Evolutionary conservation across 2,888 invertebrate species (phyloP).

Genomic region (Trachelus stipa): DNA sequence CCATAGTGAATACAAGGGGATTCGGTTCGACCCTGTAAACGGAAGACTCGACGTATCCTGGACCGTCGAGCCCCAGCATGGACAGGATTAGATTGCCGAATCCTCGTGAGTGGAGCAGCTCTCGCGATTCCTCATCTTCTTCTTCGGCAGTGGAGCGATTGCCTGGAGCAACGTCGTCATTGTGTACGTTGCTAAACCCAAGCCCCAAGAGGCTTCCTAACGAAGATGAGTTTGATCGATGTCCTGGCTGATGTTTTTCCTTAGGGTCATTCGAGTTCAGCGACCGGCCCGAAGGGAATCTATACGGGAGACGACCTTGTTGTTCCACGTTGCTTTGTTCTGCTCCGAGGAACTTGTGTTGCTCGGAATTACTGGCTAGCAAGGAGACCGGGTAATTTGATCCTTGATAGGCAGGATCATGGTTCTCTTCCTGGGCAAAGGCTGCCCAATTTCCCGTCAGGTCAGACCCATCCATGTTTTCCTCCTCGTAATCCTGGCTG

Average conservation of each 20-base stretch:
- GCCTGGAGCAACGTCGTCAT: not conserved
- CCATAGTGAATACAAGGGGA: conserved; percentile 19
- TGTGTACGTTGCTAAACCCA: not conserved
- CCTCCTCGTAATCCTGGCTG: not conserved
- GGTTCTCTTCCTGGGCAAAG: not conserved
- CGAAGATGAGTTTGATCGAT: not conserved
- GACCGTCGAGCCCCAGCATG: not conserved
- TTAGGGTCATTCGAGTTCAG: not conserved
- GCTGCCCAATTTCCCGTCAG: not conserved
- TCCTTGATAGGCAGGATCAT: conserved; percentile 7
- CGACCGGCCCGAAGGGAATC: not conserved
- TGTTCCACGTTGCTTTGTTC: not conserved
- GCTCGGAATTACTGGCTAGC: not conserved
- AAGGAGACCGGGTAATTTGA: conserved; percentile 1
- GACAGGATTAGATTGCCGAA: conserved; percentile 1
- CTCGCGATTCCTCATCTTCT: not conserved
- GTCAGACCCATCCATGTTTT: not conserved
- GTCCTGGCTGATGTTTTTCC: not conserved
- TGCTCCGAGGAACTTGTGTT: not conserved
- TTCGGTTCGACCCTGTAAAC: not conserved
- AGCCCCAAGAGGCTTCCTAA: not conserved
- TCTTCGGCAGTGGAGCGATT: not conserved
- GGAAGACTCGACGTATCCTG: conserved; percentile 6
- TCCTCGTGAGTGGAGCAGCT: not conserved
- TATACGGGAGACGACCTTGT: not conserved